phyloP scores from a whole-genome alignment of 2,113 vertebrate genomes.

The Machaerirhynchus nigripectus region DNA sequence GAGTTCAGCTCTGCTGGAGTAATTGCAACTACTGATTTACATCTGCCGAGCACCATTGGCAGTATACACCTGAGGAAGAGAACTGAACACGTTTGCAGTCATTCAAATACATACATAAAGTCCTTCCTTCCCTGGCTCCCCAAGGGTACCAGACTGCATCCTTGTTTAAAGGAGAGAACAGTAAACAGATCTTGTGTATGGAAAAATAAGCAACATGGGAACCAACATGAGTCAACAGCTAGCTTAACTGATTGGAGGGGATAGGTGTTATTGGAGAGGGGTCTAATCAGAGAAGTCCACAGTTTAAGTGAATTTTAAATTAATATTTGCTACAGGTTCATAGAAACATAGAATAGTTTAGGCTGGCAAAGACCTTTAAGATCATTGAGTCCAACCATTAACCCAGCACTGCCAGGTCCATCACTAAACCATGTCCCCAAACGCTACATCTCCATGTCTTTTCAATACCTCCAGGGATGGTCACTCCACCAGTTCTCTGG shows the following conservation, averaged over 20 bases:
- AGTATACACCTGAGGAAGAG: not conserved
- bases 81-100: not conserved
- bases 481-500: not conserved
- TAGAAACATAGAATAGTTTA: not conserved
- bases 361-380: not conserved
- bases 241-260: not conserved
- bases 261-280: not conserved
- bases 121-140: not conserved
- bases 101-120: not conserved
- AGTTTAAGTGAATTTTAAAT: not conserved
- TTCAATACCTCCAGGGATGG: not conserved
- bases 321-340: not conserved
- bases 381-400: not conserved
- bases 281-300: not conserved
- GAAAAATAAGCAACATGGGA: not conserved
- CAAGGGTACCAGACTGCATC: not conserved
- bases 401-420: too few species aligned
- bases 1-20: not conserved
- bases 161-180: not conserved
- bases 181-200: not conserved
- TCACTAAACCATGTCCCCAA: not conserved
- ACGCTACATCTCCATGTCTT: not conserved
- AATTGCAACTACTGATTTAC: slow-evolving; percentile 1
- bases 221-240: not conserved
- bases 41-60: not conserved